Conservation (phyloP, 2,113 vertebrate genomes). For the Chaetura pelagica region DNA sequence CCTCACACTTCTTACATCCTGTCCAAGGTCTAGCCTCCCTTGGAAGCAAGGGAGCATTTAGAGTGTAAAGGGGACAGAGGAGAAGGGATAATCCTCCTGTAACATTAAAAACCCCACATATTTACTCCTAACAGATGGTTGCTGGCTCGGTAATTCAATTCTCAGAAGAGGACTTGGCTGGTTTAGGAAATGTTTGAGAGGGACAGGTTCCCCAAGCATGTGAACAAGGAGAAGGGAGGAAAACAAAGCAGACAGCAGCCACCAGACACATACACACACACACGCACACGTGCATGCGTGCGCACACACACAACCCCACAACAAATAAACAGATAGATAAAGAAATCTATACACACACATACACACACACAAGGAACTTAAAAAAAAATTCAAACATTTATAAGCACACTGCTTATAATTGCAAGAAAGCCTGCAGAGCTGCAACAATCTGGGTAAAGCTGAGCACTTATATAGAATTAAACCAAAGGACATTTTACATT, state of each 20-base stretch:
- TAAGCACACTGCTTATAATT: background rate
- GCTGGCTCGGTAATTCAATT: background rate
- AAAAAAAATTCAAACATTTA: background rate
- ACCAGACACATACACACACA: background rate
- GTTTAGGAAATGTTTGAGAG: background rate
- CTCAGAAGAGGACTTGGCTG: background rate
- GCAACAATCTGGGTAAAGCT: background rate
- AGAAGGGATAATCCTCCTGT: background rate
- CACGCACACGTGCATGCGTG: no score
- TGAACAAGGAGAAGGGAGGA: background rate
- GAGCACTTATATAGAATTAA: slow-evolving; percentile 28
- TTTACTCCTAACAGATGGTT: background rate
- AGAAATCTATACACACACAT: no score
- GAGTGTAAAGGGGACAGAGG: background rate
- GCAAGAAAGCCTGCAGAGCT: background rate
- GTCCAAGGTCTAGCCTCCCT: background rate
- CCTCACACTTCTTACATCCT: background rate
- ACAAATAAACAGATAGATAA: no score
- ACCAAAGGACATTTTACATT: slow-evolving; percentile 14
- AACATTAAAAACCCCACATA: background rate
- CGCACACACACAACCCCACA: no score
- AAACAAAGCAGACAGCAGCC: background rate
- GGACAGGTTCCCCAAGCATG: background rate
- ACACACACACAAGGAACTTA: background rate
- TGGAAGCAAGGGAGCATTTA: background rate